Conservation (phyloP, 2,113 vertebrate species). For the Callorhinus ursinus region DNA sequence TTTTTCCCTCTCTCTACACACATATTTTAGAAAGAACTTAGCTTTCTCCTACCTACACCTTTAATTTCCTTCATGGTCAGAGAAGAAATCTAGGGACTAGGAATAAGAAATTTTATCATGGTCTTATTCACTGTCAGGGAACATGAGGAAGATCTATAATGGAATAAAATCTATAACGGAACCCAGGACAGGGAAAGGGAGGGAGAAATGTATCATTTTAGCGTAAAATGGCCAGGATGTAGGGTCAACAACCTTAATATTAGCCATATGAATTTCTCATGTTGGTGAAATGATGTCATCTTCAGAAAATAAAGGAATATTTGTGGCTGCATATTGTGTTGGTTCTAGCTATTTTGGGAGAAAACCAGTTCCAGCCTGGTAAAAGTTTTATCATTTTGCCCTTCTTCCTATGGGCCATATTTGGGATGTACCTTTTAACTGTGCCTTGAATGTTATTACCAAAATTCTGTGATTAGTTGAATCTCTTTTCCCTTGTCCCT, state of each 20-base stretch:
- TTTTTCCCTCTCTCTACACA: neutral
- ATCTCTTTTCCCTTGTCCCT: neutral
- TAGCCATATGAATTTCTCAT: neutral
- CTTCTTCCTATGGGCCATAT: neutral
- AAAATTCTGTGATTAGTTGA: neutral
- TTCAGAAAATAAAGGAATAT: slow-evolving; percentile 3
- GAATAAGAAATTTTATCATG: neutral
- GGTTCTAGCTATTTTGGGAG: neutral
- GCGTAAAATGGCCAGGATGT: neutral
- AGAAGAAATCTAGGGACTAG: neutral
- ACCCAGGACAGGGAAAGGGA: neutral
- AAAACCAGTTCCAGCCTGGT: neutral
- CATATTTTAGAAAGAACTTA: neutral
- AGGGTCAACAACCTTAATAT: neutral
- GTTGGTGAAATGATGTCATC: neutral
- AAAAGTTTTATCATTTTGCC: neutral
- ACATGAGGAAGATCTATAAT: neutral
- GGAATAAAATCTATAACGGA: neutral
- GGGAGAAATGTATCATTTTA: neutral
- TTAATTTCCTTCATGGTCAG: neutral
- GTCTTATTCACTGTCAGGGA: neutral
- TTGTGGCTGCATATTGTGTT: neutral
- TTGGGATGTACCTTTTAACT: neutral
- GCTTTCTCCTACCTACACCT: neutral
- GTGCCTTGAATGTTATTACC: neutral